phyloP scores from a whole-genome alignment of 2,888 invertebrate species.

The Ornithoptera alexandrae region DNA sequence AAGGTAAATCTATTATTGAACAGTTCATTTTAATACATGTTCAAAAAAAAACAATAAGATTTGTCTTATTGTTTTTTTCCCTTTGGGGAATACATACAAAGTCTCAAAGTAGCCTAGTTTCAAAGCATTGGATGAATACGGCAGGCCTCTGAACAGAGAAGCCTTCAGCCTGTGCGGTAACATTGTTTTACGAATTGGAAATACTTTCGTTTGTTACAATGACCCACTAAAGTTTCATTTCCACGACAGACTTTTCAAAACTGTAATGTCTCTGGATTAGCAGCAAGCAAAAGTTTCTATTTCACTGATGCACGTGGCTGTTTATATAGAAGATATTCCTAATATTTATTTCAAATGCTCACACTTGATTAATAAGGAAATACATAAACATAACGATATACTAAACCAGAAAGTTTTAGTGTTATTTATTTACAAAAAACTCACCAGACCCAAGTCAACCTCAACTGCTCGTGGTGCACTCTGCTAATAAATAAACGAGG shows the following conservation, averaged over 20 bases:
- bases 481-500: too few relatives aligned
- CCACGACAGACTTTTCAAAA: neutral
- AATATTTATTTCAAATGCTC: too few relatives aligned
- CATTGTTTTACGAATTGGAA: neutral
- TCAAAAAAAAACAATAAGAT: neutral
- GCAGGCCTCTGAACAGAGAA: neutral
- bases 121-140: conserved; percentile 5
- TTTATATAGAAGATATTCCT: neutral
- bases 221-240: neutral
- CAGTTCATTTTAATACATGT: too few relatives aligned
- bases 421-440: too few relatives aligned
- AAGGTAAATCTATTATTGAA: too few relatives aligned
- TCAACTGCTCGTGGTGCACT: too few relatives aligned
- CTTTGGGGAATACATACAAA: neutral
- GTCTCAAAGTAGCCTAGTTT: neutral
- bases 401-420: too few relatives aligned
- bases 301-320: neutral
- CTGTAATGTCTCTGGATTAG: neutral
- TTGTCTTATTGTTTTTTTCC: too few relatives aligned
- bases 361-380: too few relatives aligned
- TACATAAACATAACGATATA: too few relatives aligned
- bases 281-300: neutral
- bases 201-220: neutral
- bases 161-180: neutral
- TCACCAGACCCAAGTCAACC: too few relatives aligned